phyloP scores from a whole-genome alignment of 1,140 invertebrate genomes.

The Contarinia nasturtii region DNA sequence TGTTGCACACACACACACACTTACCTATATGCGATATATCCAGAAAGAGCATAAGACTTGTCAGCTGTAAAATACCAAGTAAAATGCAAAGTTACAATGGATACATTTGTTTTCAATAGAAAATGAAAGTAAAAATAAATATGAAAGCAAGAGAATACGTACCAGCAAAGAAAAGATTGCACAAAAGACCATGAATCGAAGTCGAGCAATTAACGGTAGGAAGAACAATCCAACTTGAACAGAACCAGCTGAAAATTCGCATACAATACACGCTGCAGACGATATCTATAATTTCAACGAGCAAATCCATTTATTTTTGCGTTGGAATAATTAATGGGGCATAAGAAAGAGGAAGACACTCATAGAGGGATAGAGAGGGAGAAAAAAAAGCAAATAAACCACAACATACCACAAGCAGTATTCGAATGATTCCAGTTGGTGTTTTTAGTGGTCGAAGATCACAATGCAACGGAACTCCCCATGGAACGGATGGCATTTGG shows the following conservation, averaged over 20 bases:
- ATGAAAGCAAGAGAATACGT: background rate
- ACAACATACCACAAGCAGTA: conserved; percentile 51
- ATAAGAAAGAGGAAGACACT: no score
- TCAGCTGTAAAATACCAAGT: conserved; percentile 15
- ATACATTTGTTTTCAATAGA: no score
- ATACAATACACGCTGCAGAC: conserved; percentile 50
- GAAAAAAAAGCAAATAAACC: background rate
- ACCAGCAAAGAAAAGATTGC: conserved; percentile 64
- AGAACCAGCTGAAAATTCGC: conserved; percentile 54
- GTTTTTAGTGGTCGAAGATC: conserved; percentile 58
- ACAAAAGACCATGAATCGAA: conserved; percentile 30
- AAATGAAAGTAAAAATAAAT: no score
- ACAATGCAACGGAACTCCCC: conserved; percentile 53
- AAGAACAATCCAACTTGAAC: conserved; percentile 56
- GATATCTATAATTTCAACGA: conserved; percentile 35
- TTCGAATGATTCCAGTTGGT: conserved; percentile 51
- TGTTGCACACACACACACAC: no score
- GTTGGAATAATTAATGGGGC: no score
- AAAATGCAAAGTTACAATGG: no score
- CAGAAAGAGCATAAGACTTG: conserved; percentile 58
- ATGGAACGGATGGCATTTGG: conserved; percentile 38
- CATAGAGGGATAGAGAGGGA: no score
- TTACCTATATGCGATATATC: conserved; percentile 53
- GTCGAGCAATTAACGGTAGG: conserved; percentile 44
- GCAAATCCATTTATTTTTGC: no score